Percentiles rank a stretch among this genome's conserved stretches.
These are phyloP conservation scores for Melanotaenia maccullochi DNA, from an alignment of 2,797 vertebrate genomes.

Conservation along the genomic window DNA sequence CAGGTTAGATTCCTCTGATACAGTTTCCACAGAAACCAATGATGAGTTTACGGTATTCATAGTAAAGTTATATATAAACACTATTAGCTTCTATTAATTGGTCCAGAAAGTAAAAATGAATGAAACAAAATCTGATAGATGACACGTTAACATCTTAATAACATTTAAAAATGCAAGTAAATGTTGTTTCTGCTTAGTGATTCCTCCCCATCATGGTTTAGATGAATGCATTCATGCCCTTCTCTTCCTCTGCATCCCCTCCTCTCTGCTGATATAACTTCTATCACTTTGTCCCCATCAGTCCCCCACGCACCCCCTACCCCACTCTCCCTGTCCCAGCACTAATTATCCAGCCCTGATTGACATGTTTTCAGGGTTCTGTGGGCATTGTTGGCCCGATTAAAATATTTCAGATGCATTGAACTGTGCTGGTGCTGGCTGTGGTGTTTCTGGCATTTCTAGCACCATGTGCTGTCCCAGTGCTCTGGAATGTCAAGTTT, in stretches of 20 bases:
- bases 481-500: constrained; percentile 41
- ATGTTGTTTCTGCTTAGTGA: not conserved
- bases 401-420: constrained; percentile 77
- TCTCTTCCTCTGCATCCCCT: not conserved
- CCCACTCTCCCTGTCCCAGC: constrained; percentile 43
- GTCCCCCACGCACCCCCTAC: not conserved
- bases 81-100: not conserved
- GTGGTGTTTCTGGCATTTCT: constrained; percentile 37
- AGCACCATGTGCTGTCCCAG: constrained; percentile 10
- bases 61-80: rapidly evolving
- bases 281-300: constrained; percentile 49
- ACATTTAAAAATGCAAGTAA: not conserved
- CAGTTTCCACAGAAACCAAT: not conserved
- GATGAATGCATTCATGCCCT: not conserved
- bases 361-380: constrained; percentile 71
- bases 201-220: not conserved
- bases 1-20: constrained; percentile 74
- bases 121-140: not conserved
- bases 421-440: constrained; percentile 63
- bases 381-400: constrained; percentile 68
- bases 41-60: not conserved
- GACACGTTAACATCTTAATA: rapidly evolving
- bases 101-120: not conserved
- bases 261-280: constrained; percentile 46
- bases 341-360: constrained; percentile 74